Evolutionary conservation across 2,113 vertebrate genomes (phyloP).

Genomic region (Oxyruncus cristatus): DNA sequence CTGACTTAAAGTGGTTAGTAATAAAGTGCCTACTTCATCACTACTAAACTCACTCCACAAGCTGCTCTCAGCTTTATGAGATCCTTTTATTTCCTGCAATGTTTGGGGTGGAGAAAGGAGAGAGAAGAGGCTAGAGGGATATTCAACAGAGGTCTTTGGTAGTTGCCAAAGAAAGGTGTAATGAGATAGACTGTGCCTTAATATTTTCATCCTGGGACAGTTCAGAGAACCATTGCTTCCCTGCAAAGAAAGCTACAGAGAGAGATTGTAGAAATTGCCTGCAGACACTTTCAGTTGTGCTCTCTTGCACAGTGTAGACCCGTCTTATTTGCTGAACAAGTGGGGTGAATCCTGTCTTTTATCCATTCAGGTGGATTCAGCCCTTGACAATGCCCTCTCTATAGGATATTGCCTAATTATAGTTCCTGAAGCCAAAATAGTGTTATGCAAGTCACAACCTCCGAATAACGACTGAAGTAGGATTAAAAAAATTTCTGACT

Average conservation of each 20-base stretch:
- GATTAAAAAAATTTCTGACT: not conserved
- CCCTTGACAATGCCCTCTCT: not conserved
- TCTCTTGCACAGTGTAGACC: not conserved
- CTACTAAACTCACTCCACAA: not conserved
- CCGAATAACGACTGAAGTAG: not conserved
- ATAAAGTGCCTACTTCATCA: not conserved
- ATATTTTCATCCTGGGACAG: not conserved
- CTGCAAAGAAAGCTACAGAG: not conserved
- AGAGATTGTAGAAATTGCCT: not conserved
- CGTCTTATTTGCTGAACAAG: not conserved
- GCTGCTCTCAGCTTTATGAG: not conserved
- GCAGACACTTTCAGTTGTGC: not conserved
- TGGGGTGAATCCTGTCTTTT: not conserved
- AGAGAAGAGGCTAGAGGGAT: not conserved
- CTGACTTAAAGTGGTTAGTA: not conserved
- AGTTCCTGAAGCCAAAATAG: not conserved
- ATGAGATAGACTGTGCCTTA: not conserved
- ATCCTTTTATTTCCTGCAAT: not conserved
- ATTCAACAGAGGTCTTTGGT: not conserved
- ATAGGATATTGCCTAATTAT: not conserved
- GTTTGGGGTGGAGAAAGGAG: not conserved
- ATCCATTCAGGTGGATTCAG: not conserved
- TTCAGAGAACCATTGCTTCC: not conserved
- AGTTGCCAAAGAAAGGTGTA: not conserved
- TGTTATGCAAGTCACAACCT: not conserved